Percentiles rank a stretch among this genome's conserved stretches.
Conservation (phyloP, 1,140 invertebrate genomes). For the Centruroides sculpturatus region DNA sequence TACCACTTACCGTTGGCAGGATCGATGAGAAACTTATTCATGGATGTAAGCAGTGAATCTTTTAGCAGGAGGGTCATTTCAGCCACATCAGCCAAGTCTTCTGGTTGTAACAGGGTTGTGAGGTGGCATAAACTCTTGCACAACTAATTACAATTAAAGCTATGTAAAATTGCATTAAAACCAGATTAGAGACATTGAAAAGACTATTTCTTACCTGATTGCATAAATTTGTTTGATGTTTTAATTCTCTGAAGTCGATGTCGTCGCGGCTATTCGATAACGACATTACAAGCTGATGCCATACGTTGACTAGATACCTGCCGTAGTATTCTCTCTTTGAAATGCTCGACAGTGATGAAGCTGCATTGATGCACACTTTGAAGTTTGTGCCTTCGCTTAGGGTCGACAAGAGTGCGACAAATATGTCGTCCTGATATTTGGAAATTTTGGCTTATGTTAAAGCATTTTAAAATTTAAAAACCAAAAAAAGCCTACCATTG, state of each 20-base stretch:
- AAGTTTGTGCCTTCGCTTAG: slow-evolving; percentile 38
- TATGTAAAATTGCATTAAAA: no score
- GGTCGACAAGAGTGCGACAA: neutral
- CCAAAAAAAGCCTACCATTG: neutral
- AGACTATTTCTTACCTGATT: slow-evolving; percentile 3
- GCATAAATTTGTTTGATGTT: slow-evolving; percentile 8
- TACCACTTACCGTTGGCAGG: no score
- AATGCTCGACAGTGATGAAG: slow-evolving; percentile 50
- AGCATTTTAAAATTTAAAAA: no score
- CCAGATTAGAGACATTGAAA: neutral
- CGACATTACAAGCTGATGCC: slow-evolving; percentile 29
- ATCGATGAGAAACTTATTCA: neutral
- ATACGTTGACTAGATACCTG: slow-evolving; percentile 40
- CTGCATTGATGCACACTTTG: slow-evolving; percentile 66
- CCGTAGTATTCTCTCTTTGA: slow-evolving; percentile 41
- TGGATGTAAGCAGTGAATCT: slow-evolving; percentile 3
- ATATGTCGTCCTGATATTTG: neutral
- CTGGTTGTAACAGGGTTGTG: neutral
- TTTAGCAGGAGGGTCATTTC: neutral
- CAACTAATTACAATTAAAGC: neutral
- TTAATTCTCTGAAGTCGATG: slow-evolving; percentile 13
- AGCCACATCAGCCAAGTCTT: neutral
- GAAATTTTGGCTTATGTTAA: no score
- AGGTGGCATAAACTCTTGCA: slow-evolving; percentile 7
- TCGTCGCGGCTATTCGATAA: neutral